Evolutionary conservation across 2,113 vertebrate species (phyloP).

Genomic region (Caretta caretta): DNA sequence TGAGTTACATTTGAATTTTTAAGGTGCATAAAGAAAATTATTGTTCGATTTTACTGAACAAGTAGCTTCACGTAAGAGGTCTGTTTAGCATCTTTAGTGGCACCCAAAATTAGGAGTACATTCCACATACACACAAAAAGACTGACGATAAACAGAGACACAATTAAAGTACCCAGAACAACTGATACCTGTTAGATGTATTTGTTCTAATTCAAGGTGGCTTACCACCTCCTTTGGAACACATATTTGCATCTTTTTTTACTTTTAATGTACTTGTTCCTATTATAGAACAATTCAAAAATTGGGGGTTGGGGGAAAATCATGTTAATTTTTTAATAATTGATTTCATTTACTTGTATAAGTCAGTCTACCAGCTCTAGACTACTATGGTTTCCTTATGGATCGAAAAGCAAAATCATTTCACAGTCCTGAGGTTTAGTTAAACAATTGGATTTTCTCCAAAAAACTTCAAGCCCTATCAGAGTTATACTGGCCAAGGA

Average conservation of each 20-base stretch:
- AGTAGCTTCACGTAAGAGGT: not conserved
- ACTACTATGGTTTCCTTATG: slow-evolving; percentile 38
- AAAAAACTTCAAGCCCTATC: not conserved
- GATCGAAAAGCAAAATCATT: slow-evolving; percentile 6
- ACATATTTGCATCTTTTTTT: slow-evolving; percentile 25
- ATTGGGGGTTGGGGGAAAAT: not conserved
- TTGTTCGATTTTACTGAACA: slow-evolving; percentile 29
- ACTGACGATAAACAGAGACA: not conserved
- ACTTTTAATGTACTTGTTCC: slow-evolving; percentile 56
- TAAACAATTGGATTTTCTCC: not conserved
- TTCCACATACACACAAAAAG: not conserved
- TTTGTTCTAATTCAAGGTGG: slow-evolving; percentile 8
- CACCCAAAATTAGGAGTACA: slow-evolving; percentile 1
- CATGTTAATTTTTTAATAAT: not conserved
- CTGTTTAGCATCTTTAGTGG: slow-evolving; percentile 16
- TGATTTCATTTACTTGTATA: slow-evolving; percentile 47
- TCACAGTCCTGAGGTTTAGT: slow-evolving; percentile 3
- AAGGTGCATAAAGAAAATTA: not conserved
- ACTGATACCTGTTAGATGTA: slow-evolving; percentile 5
- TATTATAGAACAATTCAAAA: not conserved
- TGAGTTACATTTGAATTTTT: slow-evolving; percentile 45
- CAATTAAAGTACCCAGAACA: slow-evolving; percentile 34
- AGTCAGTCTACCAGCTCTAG: slow-evolving; percentile 9
- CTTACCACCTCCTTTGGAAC: not conserved
- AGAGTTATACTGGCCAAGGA: slow-evolving; percentile 20